Base-by-base conservation (phyloP, 2,888 invertebrate genomes). In the Prionchulus punctatus region DNA sequence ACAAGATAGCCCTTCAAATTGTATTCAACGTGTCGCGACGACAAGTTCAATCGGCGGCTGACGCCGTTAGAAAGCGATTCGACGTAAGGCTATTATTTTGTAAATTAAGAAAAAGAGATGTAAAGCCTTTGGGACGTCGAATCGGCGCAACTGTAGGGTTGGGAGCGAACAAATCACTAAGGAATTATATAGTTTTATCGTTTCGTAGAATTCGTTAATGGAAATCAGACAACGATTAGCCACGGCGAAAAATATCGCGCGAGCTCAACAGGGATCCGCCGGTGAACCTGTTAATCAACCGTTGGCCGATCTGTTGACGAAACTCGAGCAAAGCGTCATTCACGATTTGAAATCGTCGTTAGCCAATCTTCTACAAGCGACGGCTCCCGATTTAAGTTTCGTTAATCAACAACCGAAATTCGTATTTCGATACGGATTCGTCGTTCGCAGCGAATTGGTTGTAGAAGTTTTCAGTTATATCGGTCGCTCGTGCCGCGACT, bases 301-400 rank as follows among this genome's bases (percentile, higher is more conserved):
- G 23, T 30, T 56, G 45, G 42, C 45, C 30, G 55, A 59, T 7
- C 31, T 58, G 12, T 36, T 58, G 25, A 30, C 59, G 18, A 64
- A 60, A 57, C 60, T 68, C 12, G 65, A 68, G 51, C 66, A 64
- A 55, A 56, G 59, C 1, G 63, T 64, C 53, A 57, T 66, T 2
- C 60, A 65, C 28, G 61, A 66, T 43, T 63, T 67, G 27, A 68
- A 68, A 61, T 66, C 68, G 0, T 62, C 65, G 2, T 59, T 70
- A 23, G 68, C 67, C 12, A 66, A 67, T 59, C 60, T 69, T 3
- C 61, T 68, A 1, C 61, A 69, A 28, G 28, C 28, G 50, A 49
- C 50, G 23, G 23, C 50, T 7, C 30, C 7, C 28, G 50, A 49
- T 12, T 30, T 49, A 30, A 49, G 50, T 23, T 49, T 26, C 28